These are phyloP conservation scores for Ochropleura plecta DNA, from an alignment of 2,888 invertebrate species.

Conservation along the genomic window DNA sequence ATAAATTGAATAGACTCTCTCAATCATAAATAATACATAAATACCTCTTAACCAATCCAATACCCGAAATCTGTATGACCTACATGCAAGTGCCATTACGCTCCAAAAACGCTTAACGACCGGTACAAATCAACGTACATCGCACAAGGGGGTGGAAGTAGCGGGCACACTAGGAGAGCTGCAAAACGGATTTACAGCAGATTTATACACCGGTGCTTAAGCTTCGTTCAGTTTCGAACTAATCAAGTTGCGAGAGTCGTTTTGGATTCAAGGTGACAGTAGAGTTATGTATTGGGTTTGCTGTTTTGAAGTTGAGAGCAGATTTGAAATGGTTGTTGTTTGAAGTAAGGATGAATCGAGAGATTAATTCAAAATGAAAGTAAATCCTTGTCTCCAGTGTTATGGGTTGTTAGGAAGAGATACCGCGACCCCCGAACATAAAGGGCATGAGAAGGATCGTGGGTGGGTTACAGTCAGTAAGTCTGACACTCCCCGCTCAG, in stretches of 20 bases:
- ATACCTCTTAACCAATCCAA: conserved; percentile 46
- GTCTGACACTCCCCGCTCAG: too few species aligned
- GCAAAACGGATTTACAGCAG: conserved; percentile 58
- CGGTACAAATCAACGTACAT: conserved; percentile 62
- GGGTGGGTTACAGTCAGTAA: too few species aligned
- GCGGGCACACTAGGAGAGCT: conserved; percentile 32
- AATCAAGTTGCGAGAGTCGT: conserved; percentile 54
- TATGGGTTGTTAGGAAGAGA: too few species aligned
- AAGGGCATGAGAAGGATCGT: too few species aligned
- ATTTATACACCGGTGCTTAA: conserved; percentile 59
- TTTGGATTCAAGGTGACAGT: conserved; percentile 33
- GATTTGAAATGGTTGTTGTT: neutral
- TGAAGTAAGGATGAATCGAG: neutral
- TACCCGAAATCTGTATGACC: conserved; percentile 60
- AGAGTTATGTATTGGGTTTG: conserved; percentile 27
- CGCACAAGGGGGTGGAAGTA: conserved; percentile 50
- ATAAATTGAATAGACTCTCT: neutral
- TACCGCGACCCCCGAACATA: too few species aligned
- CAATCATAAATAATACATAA: conserved; percentile 20
- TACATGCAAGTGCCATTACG: conserved; percentile 59
- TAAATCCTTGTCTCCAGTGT: too few species aligned
- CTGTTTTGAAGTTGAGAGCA: conserved; percentile 10
- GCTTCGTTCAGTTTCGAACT: conserved; percentile 53
- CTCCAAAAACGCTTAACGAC: conserved; percentile 62
- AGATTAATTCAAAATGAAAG: too few species aligned